Percentiles rank a stretch among this genome's conserved stretches.
These are phyloP conservation scores for Centroberyx gerrardi DNA, from an alignment of 2,797 vertebrate species.

Conservation along the genomic window DNA sequence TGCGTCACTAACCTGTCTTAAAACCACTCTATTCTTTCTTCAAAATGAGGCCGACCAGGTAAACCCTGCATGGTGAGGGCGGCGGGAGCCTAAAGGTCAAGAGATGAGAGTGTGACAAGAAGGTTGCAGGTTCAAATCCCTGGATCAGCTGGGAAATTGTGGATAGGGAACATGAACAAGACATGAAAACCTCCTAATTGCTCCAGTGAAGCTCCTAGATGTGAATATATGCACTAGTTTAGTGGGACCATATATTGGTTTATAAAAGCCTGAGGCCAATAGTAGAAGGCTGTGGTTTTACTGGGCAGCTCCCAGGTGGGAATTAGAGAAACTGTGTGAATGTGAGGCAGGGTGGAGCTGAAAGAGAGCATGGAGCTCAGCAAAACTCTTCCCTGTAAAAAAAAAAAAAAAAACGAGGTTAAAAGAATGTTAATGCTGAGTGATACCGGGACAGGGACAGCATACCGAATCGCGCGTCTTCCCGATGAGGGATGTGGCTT, in stretches of 20 bases:
- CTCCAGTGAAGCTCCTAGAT: neutral
- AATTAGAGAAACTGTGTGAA: neutral
- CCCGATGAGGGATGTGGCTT: constrained; percentile 32
- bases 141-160: neutral
- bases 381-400: neutral
- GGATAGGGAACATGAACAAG: too few relatives aligned
- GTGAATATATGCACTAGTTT: constrained; percentile 15
- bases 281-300: neutral
- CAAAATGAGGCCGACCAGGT: neutral
- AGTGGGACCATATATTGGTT: constrained; percentile 7
- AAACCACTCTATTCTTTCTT: neutral
- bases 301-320: constrained; percentile 9
- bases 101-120: neutral
- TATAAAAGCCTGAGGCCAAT: constrained; percentile 11
- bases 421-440: constrained; percentile 15
- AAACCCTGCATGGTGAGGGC: neutral
- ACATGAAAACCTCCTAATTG: neutral
- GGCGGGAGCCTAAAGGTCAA: neutral
- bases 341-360: neutral
- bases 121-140: neutral
- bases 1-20: constrained; percentile 3
- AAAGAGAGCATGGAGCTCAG: neutral
- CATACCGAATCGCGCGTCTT: constrained; percentile 8
- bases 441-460: constrained; percentile 7
- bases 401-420: too few relatives aligned